phyloP scores from a whole-genome alignment of 1,140 invertebrate genomes.

The Apolygus lucorum region DNA sequence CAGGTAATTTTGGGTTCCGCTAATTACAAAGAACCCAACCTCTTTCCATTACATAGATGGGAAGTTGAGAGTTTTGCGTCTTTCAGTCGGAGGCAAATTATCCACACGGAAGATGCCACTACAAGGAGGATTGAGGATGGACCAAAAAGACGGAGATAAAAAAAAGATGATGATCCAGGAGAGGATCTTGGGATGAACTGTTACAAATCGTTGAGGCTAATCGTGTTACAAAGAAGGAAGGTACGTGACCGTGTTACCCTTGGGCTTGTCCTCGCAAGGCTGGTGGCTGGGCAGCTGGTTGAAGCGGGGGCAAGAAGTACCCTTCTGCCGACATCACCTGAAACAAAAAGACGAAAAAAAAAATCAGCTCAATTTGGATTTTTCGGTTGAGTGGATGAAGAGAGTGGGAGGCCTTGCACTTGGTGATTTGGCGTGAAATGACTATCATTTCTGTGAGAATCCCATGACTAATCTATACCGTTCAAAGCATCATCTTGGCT shows the following conservation, averaged over 20 bases:
- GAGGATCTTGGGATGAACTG: background rate
- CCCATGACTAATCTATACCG: no score
- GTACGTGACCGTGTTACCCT: slow-evolving; percentile 14
- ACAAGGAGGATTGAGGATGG: background rate
- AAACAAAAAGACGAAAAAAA: no score
- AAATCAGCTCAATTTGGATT: background rate
- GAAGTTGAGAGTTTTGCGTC: background rate
- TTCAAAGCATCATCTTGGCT: no score
- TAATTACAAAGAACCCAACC: no score
- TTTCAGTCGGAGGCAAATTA: background rate
- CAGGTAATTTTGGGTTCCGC: no score
- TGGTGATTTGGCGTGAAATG: no score
- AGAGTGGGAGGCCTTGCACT: no score
- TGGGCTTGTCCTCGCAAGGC: background rate
- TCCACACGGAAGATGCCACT: slow-evolving; percentile 1
- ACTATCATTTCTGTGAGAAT: no score
- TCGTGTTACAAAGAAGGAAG: background rate
- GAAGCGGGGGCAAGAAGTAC: background rate
- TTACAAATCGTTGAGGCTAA: slow-evolving; percentile 11
- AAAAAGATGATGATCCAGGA: background rate
- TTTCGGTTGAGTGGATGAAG: background rate
- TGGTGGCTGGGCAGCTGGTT: background rate
- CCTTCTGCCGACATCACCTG: background rate
- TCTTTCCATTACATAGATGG: no score
- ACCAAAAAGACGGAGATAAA: background rate